Evolutionary conservation across 2,888 invertebrate genomes (phyloP).

Genomic region (Archaeoteleia sp.): DNA sequence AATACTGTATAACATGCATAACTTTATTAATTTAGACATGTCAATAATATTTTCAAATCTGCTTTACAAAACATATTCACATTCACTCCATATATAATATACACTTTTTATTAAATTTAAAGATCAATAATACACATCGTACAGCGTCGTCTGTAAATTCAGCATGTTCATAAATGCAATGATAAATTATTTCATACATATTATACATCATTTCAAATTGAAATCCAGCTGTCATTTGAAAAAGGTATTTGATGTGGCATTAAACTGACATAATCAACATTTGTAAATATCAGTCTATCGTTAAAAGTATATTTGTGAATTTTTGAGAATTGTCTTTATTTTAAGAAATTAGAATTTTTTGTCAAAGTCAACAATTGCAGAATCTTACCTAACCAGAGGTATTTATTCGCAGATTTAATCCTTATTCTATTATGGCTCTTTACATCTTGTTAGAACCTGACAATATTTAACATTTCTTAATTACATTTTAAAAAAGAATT

Average conservation of each 20-base stretch:
- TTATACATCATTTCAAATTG: too few species aligned
- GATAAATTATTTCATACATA: constrained; percentile 11
- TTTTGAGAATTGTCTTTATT: constrained; percentile 1
- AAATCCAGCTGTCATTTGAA: too few species aligned
- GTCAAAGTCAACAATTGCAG: too few species aligned
- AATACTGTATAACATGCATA: constrained; percentile 48
- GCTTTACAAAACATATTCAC: constrained; percentile 50
- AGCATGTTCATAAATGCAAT: constrained; percentile 15
- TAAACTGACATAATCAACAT: constrained; percentile 13
- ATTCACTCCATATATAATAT: constrained; percentile 39
- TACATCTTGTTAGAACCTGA: too few species aligned
- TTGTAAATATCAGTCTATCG: constrained; percentile 30
- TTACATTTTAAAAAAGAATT: too few species aligned
- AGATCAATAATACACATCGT: constrained; percentile 27
- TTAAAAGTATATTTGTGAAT: neutral
- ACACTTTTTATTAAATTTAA: constrained; percentile 44
- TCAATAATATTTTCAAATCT: constrained; percentile 36
- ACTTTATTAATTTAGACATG: constrained; percentile 40
- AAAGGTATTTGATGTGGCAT: too few species aligned
- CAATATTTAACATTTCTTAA: too few species aligned
- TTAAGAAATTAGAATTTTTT: too few species aligned
- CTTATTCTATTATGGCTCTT: too few species aligned
- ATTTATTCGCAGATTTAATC: too few species aligned
- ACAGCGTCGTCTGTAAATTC: constrained; percentile 9
- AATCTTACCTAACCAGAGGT: too few species aligned